Percentiles rank a stretch among this genome's conserved stretches.
phyloP scores from a whole-genome alignment of 2,888 invertebrate genomes.

The Tethea ocularis region DNA sequence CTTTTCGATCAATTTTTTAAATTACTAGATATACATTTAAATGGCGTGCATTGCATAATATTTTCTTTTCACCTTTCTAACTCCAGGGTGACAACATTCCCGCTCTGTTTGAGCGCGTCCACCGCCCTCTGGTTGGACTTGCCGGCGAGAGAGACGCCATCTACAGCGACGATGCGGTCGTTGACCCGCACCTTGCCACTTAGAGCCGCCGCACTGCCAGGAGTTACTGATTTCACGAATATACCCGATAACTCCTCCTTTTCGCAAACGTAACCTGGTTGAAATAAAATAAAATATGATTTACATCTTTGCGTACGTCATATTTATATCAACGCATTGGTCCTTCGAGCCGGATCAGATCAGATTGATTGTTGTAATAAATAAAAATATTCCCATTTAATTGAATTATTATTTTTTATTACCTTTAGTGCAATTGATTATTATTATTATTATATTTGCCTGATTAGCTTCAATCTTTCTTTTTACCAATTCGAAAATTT shows the following conservation, averaged over 20 bases:
- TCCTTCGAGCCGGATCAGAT: no score
- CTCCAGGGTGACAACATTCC: conserved; percentile 93
- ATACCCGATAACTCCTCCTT: conserved; percentile 99
- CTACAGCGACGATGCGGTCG: conserved; percentile 99
- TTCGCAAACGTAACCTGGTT: conserved; percentile 95
- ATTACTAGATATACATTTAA: no score
- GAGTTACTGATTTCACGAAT: conserved; percentile 98
- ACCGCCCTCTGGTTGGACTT: conserved; percentile 99
- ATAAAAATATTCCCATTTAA: no score
- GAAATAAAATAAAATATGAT: neutral
- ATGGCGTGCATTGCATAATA: no score
- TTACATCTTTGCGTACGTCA: neutral
- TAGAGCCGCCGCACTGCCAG: conserved; percentile 97
- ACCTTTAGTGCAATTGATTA: neutral
- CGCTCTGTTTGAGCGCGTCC: conserved; percentile 97
- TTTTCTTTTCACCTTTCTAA: conserved; percentile 86
- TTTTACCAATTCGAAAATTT: neutral
- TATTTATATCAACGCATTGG: no score
- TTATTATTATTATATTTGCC: no score
- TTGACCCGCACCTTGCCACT: conserved; percentile 97
- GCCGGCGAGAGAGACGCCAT: conserved; percentile 96
- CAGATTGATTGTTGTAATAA: no score
- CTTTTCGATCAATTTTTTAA: no score
- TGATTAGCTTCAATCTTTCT: no score
- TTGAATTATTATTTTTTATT: no score